A percentile compares a stretch with the other conserved stretches of the same genome.
phyloP scores from a whole-genome alignment of 2,797 vertebrate species.

The Okamejei kenojei region DNA sequence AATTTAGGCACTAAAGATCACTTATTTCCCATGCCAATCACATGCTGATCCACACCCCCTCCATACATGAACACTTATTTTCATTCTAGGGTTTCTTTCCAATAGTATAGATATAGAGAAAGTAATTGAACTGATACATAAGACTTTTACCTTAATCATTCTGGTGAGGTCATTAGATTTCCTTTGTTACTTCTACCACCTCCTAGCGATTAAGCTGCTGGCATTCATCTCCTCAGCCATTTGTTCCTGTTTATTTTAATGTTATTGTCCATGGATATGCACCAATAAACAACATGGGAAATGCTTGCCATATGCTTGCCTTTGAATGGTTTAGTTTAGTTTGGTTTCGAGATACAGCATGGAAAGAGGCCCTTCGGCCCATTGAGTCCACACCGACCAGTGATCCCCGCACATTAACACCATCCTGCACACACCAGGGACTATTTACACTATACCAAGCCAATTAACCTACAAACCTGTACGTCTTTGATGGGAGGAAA shows the following conservation, averaged over 20 bases:
- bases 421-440: too few relatives aligned
- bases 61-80: background rate
- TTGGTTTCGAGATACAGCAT: too few relatives aligned
- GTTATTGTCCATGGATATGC: background rate
- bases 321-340: too few relatives aligned
- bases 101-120: background rate
- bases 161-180: background rate
- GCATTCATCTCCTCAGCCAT: background rate
- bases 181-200: background rate
- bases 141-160: background rate
- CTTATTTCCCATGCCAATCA: background rate
- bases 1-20: background rate
- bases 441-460: too few relatives aligned
- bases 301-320: background rate
- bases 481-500: too few relatives aligned
- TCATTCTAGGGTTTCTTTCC: background rate
- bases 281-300: background rate
- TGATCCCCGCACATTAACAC: too few relatives aligned
- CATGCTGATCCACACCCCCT: background rate
- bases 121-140: background rate
- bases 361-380: too few relatives aligned
- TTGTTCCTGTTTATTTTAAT: background rate
- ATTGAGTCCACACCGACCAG: too few relatives aligned
- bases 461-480: too few relatives aligned
- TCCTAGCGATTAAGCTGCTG: background rate